Base-by-base conservation (phyloP, 2,797 vertebrate species). In the Diplodus sargus region DNA sequence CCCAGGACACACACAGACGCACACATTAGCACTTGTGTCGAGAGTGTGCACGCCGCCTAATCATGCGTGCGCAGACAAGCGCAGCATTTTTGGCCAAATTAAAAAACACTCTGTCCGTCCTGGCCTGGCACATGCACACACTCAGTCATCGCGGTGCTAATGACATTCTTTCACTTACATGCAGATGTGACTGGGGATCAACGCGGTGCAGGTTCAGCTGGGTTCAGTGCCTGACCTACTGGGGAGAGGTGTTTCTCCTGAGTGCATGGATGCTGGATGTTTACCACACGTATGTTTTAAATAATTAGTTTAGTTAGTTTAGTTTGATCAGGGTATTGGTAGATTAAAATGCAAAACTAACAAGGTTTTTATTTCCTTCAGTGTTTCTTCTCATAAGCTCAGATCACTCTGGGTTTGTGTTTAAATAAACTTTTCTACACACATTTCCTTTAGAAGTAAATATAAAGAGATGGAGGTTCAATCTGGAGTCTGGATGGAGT, bases 91-190 rank as follows among this genome's bases (percentile, higher is more conserved):
- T 86, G 17, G 65, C 64, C 60, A 75, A 90, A 88, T 88, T 77
- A 78, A 87, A 82, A 76, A 68, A 43, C 51, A 14, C 34, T 39
- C 39, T 47, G n/a, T 63, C 59, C 17, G 30, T 68, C 54, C 56
- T 5, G 62, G 43, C 71, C 65, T 86, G 79, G 83, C 83, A 69
- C 73, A 81, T 70, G 79, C 57, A 70, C 83, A 66, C 75, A 52
- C 85, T 93, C 92, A 83, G 79, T 93, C 91, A 93, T 92, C 92
- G 11, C 85, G 11, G 51, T 49, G 68, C 69, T 93, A 90, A 92
- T 93, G 84, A 88, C 89, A 92, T 93, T 93, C 91, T 84, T 84
- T 70, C 79, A 87, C 77, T 74, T 75, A 43, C 86, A 82, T 72
- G 70, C 88, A 88, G 82, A 75, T 85, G 76, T n/a, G 76, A 64